Base-by-base conservation (phyloP, 2,797 vertebrate species). In the Alosa sapidissima region DNA sequence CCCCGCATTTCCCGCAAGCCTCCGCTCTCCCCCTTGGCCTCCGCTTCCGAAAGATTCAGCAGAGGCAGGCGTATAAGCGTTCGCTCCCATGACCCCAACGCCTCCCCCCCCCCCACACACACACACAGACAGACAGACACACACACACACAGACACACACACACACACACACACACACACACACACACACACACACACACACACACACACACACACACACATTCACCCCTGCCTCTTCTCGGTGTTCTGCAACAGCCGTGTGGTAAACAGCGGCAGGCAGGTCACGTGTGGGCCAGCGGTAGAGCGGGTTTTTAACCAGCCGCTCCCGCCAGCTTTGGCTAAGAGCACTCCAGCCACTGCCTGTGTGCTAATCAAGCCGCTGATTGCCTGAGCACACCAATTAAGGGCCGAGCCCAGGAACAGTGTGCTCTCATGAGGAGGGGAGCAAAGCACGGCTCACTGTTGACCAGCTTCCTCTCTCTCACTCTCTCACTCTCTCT, bases 371-470 rank as follows among this genome's bases (percentile, higher is more conserved):
- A 87, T 89, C 83, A 87, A 82, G 85, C 14, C 54, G 33, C 84
- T 85, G 84, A 85, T 88, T 88, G 82, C 55, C 65, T 48, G 84
- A 87, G 86, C 72, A 47, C 51, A 81, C n/a, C 85, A 87, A 88
- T 89, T 88, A 87, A 82, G 86, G 84, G 81, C 75, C 86, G 83
- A 24, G 65, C 65, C 58, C 2, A 36, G 36, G 72, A 78, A 78
- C 68, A 41, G 68, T 45, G 33, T 13, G 36, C 5, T 75, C 36
- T 45, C 36, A 78, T 41, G 19, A 78, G 72, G 19, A 45, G 21
- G 54, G 54, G 21, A 55, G 16, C 54, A 55, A 47, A 47, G 72
- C 16, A 78, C 41, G 36, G 8, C 41, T 21, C 41, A 1, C 36
- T 16, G 9, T 47, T 47, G 36, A 47, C 72, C 36, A 78, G 14